These are phyloP conservation scores for Collichthys lucidus DNA, from an alignment of 2,113 vertebrate species.

Conservation along the genomic window DNA sequence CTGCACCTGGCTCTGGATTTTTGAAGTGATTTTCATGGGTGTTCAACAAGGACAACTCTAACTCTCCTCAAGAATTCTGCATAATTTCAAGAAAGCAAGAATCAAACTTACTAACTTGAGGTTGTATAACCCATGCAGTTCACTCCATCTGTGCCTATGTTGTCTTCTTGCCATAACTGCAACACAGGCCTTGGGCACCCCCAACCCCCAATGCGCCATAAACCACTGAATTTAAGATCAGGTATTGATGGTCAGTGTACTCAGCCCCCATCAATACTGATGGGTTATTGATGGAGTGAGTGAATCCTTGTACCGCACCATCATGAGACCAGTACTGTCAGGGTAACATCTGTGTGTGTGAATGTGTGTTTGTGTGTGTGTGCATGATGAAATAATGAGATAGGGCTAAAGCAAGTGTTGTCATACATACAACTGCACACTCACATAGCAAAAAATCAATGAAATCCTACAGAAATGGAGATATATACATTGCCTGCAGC, in stretches of 20 bases:
- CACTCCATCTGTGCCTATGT: background rate
- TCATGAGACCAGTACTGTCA: constrained; percentile 54
- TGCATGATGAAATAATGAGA: constrained; percentile 69
- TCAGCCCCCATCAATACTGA: constrained; percentile 75
- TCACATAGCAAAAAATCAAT: constrained; percentile 77
- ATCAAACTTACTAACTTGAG: background rate
- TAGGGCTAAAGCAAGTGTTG: constrained; percentile 53
- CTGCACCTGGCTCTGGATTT: constrained; percentile 66
- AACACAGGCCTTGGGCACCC: constrained; percentile 50
- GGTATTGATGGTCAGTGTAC: constrained; percentile 69
- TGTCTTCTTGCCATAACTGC: constrained; percentile 33
- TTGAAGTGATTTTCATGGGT: constrained; percentile 43
- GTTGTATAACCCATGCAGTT: background rate
- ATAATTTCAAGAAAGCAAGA: background rate
- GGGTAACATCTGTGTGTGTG: constrained; percentile 47
- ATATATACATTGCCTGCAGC: constrained; percentile 79
- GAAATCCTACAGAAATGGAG: constrained; percentile 75
- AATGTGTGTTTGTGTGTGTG: constrained; percentile 21
- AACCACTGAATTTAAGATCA: constrained; percentile 75
- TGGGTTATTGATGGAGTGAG: constrained; percentile 81
- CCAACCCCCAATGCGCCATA: constrained; percentile 28
- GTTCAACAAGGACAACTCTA: background rate
- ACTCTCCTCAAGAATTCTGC: background rate
- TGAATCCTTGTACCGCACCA: constrained; percentile 62
- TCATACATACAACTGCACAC: constrained; percentile 56